phyloP scores from a whole-genome alignment of 2,113 vertebrate species.

The Pelmatolapia mariae region DNA sequence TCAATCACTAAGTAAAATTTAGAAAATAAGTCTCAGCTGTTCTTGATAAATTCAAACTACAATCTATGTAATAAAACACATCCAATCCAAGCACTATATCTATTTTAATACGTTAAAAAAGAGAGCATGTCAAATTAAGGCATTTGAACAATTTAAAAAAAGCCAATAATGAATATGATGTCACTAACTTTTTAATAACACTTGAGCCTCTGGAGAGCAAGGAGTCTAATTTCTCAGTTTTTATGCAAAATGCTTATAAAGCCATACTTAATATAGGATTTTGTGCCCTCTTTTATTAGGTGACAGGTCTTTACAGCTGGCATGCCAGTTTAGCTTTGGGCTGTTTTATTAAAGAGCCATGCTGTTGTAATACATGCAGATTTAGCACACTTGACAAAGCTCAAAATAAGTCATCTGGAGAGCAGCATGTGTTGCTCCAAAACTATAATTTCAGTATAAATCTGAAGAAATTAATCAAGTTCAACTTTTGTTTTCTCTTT shows the following conservation, averaged over 20 bases:
- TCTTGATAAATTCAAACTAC: neutral
- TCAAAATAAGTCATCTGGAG: neutral
- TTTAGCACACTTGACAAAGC: neutral
- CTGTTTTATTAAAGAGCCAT: neutral
- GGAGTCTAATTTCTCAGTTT: neutral
- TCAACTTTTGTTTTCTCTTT: neutral
- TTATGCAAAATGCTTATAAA: neutral
- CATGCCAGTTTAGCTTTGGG: neutral
- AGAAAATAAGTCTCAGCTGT: neutral
- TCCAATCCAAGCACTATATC: neutral
- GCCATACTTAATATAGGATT: neutral
- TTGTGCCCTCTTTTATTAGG: neutral
- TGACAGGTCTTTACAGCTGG: neutral
- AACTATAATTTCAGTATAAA: neutral
- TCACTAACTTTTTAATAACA: neutral
- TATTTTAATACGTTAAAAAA: neutral
- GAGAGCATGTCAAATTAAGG: neutral
- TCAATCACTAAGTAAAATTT: neutral
- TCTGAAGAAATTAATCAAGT: neutral
- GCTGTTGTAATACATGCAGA: neutral
- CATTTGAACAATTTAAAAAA: neutral
- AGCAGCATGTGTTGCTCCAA: neutral
- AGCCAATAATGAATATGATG: neutral
- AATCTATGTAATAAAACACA: rapidly evolving
- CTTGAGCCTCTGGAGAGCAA: rapidly evolving